These are phyloP conservation scores for Sphaerophoria taeniata DNA, from an alignment of 2,888 invertebrate genomes.

Conservation along the genomic window DNA sequence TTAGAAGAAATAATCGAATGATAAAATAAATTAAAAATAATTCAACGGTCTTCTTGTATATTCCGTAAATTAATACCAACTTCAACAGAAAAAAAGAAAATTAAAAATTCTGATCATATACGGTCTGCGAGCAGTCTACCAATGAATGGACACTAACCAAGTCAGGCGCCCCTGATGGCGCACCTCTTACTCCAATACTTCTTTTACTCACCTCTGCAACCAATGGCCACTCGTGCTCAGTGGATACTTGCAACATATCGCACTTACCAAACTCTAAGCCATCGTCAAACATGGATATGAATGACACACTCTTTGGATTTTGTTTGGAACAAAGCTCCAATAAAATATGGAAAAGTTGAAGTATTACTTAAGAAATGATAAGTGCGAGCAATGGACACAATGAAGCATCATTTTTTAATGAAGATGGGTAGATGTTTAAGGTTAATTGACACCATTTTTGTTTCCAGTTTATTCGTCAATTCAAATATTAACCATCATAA, in stretches of 20 bases:
- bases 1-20: neutral
- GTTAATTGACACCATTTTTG: no score
- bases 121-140: conserved; percentile 61
- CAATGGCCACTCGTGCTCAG: conserved; percentile 40
- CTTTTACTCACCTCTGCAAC: conserved; percentile 39
- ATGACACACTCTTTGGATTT: neutral
- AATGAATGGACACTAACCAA: conserved; percentile 39
- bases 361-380: conserved; percentile 39
- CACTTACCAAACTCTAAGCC: conserved; percentile 1
- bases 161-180: conserved; percentile 62
- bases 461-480: no score
- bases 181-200: conserved; percentile 46
- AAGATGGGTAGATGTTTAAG: no score
- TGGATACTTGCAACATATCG: conserved; percentile 38
- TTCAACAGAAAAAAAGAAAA: conserved; percentile 17
- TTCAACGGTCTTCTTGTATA: conserved; percentile 31
- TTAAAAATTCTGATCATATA: conserved; percentile 61
- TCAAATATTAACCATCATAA: no score
- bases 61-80: conserved; percentile 25
- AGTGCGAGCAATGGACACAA: conserved; percentile 14
- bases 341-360: conserved; percentile 41
- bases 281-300: conserved; percentile 47
- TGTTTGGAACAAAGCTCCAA: neutral
- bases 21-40: conserved; percentile 29
- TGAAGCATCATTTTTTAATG: no score